Base-by-base conservation (phyloP, 2,888 invertebrate genomes). In the Chloroclystis v-ata region DNA sequence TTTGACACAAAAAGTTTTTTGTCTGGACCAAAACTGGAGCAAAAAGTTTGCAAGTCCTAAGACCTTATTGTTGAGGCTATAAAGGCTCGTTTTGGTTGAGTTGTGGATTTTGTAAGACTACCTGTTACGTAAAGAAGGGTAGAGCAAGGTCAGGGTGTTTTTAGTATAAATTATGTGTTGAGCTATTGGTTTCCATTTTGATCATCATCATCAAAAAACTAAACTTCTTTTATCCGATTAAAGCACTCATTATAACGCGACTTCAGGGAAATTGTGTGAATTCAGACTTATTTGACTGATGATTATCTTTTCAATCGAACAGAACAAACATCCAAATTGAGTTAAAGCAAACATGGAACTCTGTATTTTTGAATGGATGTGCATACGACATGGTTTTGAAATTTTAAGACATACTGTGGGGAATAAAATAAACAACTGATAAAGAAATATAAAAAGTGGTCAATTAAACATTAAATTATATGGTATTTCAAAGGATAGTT, bases 91-190 rank as follows among this genome's bases (percentile, higher is more conserved):
- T 49, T 65, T n/a, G 20, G 10, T 2, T 11, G 7, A 1, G 8
- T 3, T 1, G 16, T 6, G 12, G n/a, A 7, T 4, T 40, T 37
- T 24, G 2, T 43, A 54, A 35, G 47, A 59, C 65, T 75, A 75
- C 75, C 75, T 75, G 75, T 75, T 74, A 72, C 63, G 67, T 63
- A 67, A 71, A 58, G 52, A 61, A 65, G 69, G 69, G 64, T 68
- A 54, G 58, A 13, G 42, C 43, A 53, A 59, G 51, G 54, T 54
- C 51, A 51, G 42, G 52, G n/a, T n/a, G n/a, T n/a, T n/a, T n/a
- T n/a, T n/a, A n/a, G 51, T 55, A 54, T 47, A 59, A 52, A 65
- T 63, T 1, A 12, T 24, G 24, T 8, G 28, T 29, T 13, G 8
- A 28, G 20, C 10, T 26, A 11, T 7, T 9, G 12, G 8, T 6